Evolutionary conservation across 2,888 invertebrate genomes (phyloP).

Genomic region (Ophioninae sp.): DNA sequence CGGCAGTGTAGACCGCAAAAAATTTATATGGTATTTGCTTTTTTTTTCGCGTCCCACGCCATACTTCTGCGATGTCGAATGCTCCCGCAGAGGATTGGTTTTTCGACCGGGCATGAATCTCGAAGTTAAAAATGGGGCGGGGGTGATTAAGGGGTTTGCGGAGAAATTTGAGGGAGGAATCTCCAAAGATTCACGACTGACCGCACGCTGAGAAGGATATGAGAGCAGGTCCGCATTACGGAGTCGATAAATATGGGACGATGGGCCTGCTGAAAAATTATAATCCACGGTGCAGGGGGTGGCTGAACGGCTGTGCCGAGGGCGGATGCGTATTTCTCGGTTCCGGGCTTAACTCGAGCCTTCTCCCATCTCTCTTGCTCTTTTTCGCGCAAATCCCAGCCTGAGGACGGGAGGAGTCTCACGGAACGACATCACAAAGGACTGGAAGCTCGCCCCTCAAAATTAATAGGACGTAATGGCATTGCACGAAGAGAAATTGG

Average conservation of each 20-base stretch:
- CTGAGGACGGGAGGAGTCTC: slow-evolving; percentile 24
- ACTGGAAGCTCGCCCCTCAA: slow-evolving; percentile 29
- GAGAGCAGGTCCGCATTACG: slow-evolving; percentile 27
- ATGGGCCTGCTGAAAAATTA: slow-evolving; percentile 59
- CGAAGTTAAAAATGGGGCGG: not conserved
- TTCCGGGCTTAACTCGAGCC: slow-evolving; percentile 30
- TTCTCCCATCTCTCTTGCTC: slow-evolving; percentile 27
- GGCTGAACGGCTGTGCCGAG: slow-evolving; percentile 15
- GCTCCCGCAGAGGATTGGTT: slow-evolving; percentile 41
- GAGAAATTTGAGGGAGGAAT: too few relatives aligned
- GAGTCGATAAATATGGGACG: slow-evolving; percentile 55
- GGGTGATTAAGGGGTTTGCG: too few relatives aligned
- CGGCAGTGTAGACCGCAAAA: slow-evolving; percentile 43
- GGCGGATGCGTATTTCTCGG: slow-evolving; percentile 52
- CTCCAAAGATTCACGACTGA: slow-evolving; percentile 4
- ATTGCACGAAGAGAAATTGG: slow-evolving; percentile 5
- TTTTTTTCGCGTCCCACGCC: slow-evolving; percentile 8
- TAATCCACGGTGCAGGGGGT: slow-evolving; percentile 56
- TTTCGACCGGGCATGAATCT: not conserved
- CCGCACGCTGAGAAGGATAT: slow-evolving; percentile 65
- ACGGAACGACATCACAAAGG: slow-evolving; percentile 53
- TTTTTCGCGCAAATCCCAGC: slow-evolving; percentile 5
- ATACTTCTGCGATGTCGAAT: too few relatives aligned
- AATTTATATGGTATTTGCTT: slow-evolving; percentile 36
- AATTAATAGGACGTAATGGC: slow-evolving; percentile 52